Percentiles rank a stretch among this genome's conserved stretches.
Conservation (phyloP, 2,113 vertebrate genomes). For the Leuciscus idus region DNA sequence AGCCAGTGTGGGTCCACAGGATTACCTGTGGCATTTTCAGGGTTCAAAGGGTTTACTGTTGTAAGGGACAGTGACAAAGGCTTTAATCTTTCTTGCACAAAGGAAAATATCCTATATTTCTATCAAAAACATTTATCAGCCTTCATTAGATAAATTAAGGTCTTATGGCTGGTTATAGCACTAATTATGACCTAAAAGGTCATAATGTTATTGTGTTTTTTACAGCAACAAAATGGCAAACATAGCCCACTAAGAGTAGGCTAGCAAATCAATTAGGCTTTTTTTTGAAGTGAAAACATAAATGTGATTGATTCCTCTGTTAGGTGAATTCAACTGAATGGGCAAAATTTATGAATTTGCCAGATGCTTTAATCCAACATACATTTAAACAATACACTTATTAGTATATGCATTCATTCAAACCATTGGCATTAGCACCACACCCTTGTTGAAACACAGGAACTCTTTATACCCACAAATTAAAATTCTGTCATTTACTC, state of each 20-base stretch:
- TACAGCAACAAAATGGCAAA: background rate
- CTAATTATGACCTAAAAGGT: background rate
- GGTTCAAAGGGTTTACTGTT: conserved; percentile 40
- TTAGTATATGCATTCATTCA: background rate
- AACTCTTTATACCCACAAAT: background rate
- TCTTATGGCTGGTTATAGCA: background rate
- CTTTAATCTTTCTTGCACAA: conserved; percentile 17
- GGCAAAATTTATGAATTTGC: background rate
- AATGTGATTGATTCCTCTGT: background rate
- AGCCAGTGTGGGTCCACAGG: conserved; percentile 38
- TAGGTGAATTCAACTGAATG: background rate
- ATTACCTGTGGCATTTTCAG: conserved; percentile 54
- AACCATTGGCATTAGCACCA: background rate
- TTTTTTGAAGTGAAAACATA: background rate
- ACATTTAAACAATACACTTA: background rate
- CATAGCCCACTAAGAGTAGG: background rate
- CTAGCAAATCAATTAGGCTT: background rate
- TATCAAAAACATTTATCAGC: background rate
- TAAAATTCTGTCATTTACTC: background rate
- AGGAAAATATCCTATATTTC: background rate
- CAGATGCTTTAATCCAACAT: background rate
- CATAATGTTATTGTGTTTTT: background rate
- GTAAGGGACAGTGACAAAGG: background rate
- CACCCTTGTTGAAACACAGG: background rate
- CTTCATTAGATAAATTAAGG: background rate